Conservation (phyloP, 2,113 vertebrate genomes). For the Bombycilla garrulus region DNA sequence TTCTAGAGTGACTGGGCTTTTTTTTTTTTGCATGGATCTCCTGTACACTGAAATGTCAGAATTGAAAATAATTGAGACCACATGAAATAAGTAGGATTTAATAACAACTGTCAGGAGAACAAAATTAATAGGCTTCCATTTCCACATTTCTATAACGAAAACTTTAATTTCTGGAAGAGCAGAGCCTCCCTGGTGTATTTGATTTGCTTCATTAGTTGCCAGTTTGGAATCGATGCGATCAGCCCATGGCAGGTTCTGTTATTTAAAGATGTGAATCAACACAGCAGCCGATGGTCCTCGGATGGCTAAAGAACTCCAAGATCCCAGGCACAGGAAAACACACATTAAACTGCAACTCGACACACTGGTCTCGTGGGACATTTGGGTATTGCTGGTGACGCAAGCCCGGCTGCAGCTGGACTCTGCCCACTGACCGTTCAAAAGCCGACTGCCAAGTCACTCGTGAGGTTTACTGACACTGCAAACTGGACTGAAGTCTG, state of each 20-base stretch:
- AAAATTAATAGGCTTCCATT: constrained; percentile 21
- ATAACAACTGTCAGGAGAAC: constrained; percentile 3
- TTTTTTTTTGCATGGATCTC: neutral
- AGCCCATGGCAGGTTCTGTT: neutral
- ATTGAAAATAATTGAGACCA: neutral
- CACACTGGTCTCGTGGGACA: neutral
- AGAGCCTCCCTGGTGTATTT: neutral
- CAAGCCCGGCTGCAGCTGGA: neutral
- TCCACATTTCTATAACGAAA: neutral
- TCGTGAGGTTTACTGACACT: neutral
- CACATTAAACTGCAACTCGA: neutral
- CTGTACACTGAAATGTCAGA: neutral
- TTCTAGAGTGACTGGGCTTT: neutral
- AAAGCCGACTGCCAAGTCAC: neutral
- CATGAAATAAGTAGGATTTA: constrained; percentile 9
- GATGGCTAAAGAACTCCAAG: neutral
- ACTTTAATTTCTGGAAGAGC: constrained; percentile 29
- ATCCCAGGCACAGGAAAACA: neutral
- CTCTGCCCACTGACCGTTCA: neutral
- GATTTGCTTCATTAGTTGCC: neutral
- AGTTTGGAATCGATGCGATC: neutral
- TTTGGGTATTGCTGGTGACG: accelerated
- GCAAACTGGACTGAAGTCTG: neutral
- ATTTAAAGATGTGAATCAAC: neutral
- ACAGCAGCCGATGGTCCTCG: accelerated